phyloP scores from a whole-genome alignment of 2,797 vertebrate genomes.

The Melanotaenia boesemani region DNA sequence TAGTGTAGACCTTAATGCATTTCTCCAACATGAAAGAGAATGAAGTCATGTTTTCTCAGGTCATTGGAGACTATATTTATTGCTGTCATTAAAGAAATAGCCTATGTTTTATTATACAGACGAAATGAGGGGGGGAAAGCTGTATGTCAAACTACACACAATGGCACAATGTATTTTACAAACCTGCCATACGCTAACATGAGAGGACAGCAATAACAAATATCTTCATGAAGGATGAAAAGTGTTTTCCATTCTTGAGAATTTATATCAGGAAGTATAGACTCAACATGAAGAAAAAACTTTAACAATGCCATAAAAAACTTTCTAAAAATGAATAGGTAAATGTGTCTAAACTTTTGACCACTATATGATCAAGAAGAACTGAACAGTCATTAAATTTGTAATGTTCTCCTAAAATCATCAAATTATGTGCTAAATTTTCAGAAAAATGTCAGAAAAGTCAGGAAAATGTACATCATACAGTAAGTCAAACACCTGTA shows the following conservation, averaged over 20 bases:
- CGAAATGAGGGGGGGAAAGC: background rate
- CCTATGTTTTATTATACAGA: background rate
- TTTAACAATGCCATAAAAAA: background rate
- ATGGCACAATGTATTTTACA: background rate
- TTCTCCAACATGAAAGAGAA: background rate
- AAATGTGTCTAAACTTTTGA: background rate
- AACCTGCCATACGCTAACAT: background rate
- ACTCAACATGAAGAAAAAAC: background rate
- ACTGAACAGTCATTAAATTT: too few species aligned
- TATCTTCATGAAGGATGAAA: background rate
- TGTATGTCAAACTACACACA: background rate
- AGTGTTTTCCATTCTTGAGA: background rate
- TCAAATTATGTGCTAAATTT: background rate
- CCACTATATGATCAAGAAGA: too few species aligned
- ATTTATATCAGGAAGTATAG: background rate
- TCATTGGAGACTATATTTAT: background rate
- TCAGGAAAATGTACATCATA: constrained; percentile 14
- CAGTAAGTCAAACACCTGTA: background rate
- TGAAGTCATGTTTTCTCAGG: background rate
- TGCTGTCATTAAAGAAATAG: background rate
- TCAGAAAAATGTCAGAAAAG: background rate
- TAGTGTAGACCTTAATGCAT: background rate
- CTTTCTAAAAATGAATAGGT: background rate
- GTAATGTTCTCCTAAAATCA: background rate
- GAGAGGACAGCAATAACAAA: constrained; percentile 1